These are phyloP conservation scores for Phylloscopus trochiloides DNA, from an alignment of 2,113 vertebrate species.

Conservation along the genomic window DNA sequence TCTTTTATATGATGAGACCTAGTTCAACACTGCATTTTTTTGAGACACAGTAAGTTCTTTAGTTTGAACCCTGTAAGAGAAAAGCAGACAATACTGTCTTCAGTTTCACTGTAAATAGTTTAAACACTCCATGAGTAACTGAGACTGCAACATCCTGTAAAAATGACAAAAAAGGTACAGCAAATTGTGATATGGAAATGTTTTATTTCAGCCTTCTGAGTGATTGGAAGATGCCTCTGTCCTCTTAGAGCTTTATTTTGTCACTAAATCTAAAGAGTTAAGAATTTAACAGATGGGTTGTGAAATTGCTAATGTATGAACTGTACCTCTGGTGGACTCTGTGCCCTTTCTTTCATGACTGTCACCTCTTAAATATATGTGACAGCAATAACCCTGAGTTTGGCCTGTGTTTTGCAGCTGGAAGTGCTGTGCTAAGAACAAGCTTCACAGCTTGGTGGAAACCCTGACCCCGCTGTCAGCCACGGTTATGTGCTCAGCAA, in stretches of 20 bases:
- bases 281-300: constrained; percentile 6
- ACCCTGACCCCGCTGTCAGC: neutral
- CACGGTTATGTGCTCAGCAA: neutral
- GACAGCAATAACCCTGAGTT: constrained; percentile 15
- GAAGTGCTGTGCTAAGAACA: constrained; percentile 19
- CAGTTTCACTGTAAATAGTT: neutral
- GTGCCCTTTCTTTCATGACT: neutral
- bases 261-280: neutral
- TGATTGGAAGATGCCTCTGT: neutral
- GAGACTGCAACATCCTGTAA: neutral
- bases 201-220: neutral
- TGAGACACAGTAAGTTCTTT: neutral
- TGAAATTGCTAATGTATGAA: neutral
- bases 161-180: neutral
- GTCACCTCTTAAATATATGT: constrained; percentile 18
- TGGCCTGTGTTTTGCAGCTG: constrained; percentile 17
- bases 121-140: neutral
- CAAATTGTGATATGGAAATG: neutral
- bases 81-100: neutral
- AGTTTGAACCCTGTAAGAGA: neutral
- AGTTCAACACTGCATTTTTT: neutral
- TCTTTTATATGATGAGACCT: neutral
- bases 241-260: neutral
- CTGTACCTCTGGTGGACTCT: neutral
- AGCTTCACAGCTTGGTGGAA: constrained; percentile 14